Evolutionary conservation across 53 echinoderm and acorn worm species (phyloP), one percentile per base, ranked within the genome.

Genomic region (Pentamera pediparva): DNA sequence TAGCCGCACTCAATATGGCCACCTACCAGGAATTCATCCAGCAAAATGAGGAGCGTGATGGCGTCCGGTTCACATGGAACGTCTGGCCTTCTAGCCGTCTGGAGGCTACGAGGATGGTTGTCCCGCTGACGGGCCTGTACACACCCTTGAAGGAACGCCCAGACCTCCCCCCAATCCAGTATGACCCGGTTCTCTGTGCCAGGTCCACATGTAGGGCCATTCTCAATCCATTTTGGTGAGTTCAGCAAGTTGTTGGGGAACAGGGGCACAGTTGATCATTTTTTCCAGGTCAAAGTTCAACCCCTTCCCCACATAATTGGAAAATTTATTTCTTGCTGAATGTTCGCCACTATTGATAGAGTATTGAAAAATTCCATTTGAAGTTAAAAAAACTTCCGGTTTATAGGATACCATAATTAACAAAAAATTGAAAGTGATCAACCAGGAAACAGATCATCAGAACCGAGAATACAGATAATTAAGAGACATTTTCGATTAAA

Each of bases 41-140:
- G 36, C 81, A 85, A 79, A 88, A 85, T 67, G 96, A 96, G 64
- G 88, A 85, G 36, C 69, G 91, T 49, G 96, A 96, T 65, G 96
- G 96, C 3, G 80, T 91, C 26, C 82, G 96, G 18, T 90, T 96
- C 41, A 91, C 91, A 56, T 96, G 87, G 88, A 96, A 96, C 70
- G 91, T 91, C 38, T 91, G 90, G 96, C 91, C 96, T 52, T 91
- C 91, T 37, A 96, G 91, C 31, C 83, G 91, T 15, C 84, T 98
- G 43, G 98, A 98, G 41, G 98, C 98, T 35, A 98, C 98, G 10
- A 74, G 98, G 22, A 98, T 98, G 98, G 98, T 98, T 34, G 98
- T 98, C 4, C 98, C 98, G 19, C 75, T 98, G 24, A 78, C 90
- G 0, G 85, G 85, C 13, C 78, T 91, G 34, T 96, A 87, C 77